Conservation (phyloP, 1,140 invertebrate genomes). For the Gryon sp. region DNA sequence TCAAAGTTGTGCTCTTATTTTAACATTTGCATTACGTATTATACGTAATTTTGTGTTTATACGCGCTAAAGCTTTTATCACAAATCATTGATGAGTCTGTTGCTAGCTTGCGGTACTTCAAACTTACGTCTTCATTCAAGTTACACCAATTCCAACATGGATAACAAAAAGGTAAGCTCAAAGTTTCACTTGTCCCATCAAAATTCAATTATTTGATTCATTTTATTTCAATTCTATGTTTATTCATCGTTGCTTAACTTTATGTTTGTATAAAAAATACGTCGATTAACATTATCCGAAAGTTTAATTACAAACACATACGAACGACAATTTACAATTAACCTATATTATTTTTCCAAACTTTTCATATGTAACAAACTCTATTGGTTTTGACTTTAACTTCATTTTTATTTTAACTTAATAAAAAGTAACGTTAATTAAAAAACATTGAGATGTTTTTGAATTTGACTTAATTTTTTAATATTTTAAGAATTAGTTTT, state of each 20-base stretch:
- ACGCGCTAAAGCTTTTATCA: slow-evolving; percentile 2
- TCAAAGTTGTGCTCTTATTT: not conserved
- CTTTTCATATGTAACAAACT: no score
- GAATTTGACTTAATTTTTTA: no score
- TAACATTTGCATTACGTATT: slow-evolving; percentile 7
- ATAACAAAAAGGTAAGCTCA: slow-evolving; percentile 17
- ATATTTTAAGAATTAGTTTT: no score
- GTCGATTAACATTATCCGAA: no score
- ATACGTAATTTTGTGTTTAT: slow-evolving; percentile 8
- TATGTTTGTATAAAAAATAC: not conserved
- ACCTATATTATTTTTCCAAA: slow-evolving; percentile 13
- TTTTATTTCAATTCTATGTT: not conserved
- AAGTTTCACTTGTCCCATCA: not conserved
- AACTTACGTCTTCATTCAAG: slow-evolving; percentile 24
- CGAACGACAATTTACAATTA: not conserved
- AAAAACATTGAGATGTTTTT: no score
- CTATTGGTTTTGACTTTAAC: no score
- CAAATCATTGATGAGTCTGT: slow-evolving; percentile 40
- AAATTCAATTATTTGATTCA: not conserved
- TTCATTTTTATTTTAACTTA: no score
- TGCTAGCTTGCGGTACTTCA: slow-evolving; percentile 30
- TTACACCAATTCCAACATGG: slow-evolving; percentile 27
- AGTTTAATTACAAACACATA: no score
- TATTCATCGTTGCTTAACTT: not conserved
- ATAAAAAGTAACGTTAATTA: no score